Evolutionary conservation across 2,797 vertebrate genomes (phyloP), one percentile per base, ranked within the genome.

Genomic region (Enteromius viviparus): DNA sequence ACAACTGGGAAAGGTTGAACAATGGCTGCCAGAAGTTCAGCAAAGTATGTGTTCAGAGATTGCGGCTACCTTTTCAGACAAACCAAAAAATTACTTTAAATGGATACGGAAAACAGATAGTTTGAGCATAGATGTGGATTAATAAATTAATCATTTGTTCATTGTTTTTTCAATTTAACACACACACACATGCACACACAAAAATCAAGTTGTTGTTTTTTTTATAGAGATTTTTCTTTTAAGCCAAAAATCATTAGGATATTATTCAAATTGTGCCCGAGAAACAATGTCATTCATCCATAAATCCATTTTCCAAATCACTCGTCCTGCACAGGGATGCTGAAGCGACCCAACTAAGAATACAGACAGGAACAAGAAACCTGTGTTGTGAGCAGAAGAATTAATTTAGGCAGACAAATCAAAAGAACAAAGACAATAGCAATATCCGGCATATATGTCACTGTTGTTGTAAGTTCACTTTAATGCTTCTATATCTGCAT

Each of bases 391-490:
- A 82, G 62, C 60, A 29, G 72, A 23, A 69, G 6, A 70, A 77
- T 71, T n/a, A 47, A 47, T 15, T 60, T 34, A 34, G 29, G 15
- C 29, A 21, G 37, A 69, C 26, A 9, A 55, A 32, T 68, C 64
- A 82, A 76, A 55, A 77, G 26, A 77, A 49, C 32, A 75, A 78
- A 78, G 62, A 49, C 82, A 49, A 60, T 70, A 26, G 19, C 19
- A 23, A 29, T 60, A 32, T 76, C 21, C 64, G 68, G 74, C 78
- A 45, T 53, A 78, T 70, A 78, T 75, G 15, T 60, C 64, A 76
- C 42, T 64, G 23, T 70, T 84, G 47, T 81, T 83, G 49, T 66
- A 62, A 40, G 64, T 88, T 81, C 55, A 51, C 40, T 66, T 80
- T 62, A 40, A 70, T 60, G 51, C 12, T 34, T 60, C 12, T 21